Evolutionary conservation across 92 coral and sea anemone species (phyloP).

Genomic region (Actinernus sp.): DNA sequence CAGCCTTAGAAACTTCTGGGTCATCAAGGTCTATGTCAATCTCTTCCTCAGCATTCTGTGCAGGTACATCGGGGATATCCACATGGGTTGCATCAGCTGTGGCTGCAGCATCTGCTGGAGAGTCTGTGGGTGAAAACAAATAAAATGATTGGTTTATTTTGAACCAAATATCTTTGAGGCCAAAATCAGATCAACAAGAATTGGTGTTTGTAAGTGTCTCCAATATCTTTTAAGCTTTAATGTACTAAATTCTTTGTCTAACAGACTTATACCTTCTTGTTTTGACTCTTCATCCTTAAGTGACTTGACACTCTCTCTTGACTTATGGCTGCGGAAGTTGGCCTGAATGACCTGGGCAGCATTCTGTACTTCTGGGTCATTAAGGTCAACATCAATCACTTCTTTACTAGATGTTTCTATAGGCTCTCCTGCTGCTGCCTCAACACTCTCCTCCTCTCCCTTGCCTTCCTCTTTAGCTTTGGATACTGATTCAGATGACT

Average conservation of each 20-base stretch:
- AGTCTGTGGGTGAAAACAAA: too few species aligned
- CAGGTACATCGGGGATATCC: not conserved
- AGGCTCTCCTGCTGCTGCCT: constrained; percentile 25
- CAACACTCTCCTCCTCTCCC: constrained; percentile 21
- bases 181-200: too few species aligned
- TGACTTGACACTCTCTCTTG: constrained; percentile 79
- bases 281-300: too few species aligned
- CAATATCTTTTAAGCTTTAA: too few species aligned
- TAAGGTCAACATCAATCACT: constrained; percentile 61
- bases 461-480: constrained; percentile 6
- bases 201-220: too few species aligned
- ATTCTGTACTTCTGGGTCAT: constrained; percentile 82
- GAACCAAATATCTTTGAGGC: too few species aligned
- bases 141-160: too few species aligned
- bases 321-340: constrained; percentile 89
- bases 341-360: constrained; percentile 93
- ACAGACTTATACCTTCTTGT: too few species aligned
- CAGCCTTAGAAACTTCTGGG: constrained; percentile 75
- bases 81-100: constrained; percentile 1
- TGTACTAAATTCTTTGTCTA: too few species aligned
- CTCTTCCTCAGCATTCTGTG: constrained; percentile 16
- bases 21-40: constrained; percentile 72
- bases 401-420: too few species aligned
- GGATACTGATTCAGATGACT: constrained; percentile 1
- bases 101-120: not conserved